Evolutionary conservation across 2,888 invertebrate species (phyloP).

Genomic region (Pollenia labialis): DNA sequence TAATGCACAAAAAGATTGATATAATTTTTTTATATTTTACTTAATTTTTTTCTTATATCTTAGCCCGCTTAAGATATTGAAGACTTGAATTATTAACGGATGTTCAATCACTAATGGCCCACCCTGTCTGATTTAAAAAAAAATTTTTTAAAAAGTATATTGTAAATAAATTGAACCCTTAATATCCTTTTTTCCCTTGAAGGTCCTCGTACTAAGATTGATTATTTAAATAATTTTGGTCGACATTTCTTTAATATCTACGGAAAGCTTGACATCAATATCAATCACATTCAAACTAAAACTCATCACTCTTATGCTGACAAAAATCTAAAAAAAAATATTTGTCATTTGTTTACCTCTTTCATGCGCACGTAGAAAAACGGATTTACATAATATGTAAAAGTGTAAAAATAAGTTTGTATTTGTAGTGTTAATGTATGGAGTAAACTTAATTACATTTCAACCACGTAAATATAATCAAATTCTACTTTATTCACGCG

Average conservation of each 20-base stretch:
- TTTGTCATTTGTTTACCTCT: conserved; percentile 41
- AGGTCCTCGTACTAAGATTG: too few relatives aligned
- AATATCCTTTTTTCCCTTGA: too few relatives aligned
- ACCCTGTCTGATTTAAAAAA: too few relatives aligned
- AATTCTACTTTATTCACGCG: conserved; percentile 69
- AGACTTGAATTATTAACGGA: too few relatives aligned
- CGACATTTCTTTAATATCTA: not conserved
- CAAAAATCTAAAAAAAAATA: conserved; percentile 40
- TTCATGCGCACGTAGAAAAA: not conserved
- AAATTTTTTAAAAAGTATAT: too few relatives aligned
- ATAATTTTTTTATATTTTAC: too few relatives aligned
- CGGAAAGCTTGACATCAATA: conserved; percentile 3
- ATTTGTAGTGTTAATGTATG: conserved; percentile 11
- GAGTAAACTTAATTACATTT: conserved; percentile 70
- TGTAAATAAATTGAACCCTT: too few relatives aligned
- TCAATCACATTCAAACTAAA: conserved; percentile 57
- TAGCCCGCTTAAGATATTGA: too few relatives aligned
- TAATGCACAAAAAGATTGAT: too few relatives aligned
- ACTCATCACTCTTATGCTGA: conserved; percentile 41
- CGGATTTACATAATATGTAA: conserved; percentile 16
- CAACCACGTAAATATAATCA: conserved; percentile 60
- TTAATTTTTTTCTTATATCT: too few relatives aligned
- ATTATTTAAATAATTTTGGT: too few relatives aligned
- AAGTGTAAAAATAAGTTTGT: not conserved
- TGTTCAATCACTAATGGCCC: too few relatives aligned